Conservation (phyloP, 2,888 invertebrate species). For the Drosophila rubida region DNA sequence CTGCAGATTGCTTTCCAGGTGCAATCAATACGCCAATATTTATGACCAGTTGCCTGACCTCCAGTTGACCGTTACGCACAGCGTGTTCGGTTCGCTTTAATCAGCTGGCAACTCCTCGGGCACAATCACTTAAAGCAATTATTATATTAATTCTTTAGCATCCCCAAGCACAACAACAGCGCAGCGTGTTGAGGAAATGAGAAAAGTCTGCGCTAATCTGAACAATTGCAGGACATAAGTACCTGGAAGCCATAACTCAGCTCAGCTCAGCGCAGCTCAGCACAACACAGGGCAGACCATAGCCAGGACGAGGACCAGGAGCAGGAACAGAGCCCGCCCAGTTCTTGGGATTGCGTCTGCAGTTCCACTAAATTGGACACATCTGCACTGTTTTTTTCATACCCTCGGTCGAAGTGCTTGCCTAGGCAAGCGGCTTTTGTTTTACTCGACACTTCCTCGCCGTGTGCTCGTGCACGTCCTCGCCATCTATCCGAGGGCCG, state of each 20-base stretch:
- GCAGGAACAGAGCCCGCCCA: background rate
- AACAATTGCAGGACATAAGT: constrained; percentile 57
- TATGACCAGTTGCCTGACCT: constrained; percentile 63
- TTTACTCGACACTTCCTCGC: constrained; percentile 21
- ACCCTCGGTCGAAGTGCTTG: background rate
- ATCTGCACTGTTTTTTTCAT: constrained; percentile 64
- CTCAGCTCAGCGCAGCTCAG: constrained; percentile 15
- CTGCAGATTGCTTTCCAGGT: constrained; percentile 70
- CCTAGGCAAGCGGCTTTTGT: constrained; percentile 42
- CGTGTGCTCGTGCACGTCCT: constrained; percentile 24
- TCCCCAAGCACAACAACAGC: too few relatives aligned
- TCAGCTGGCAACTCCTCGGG: background rate
- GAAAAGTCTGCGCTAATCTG: constrained; percentile 48
- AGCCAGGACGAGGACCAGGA: too few relatives aligned
- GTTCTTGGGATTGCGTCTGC: constrained; percentile 23
- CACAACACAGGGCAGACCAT: too few relatives aligned
- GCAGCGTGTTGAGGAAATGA: too few relatives aligned
- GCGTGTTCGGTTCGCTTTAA: constrained; percentile 9
- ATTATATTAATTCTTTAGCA: constrained; percentile 69
- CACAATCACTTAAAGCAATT: constrained; percentile 69
- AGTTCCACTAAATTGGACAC: constrained; percentile 77
- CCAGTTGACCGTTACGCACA: constrained; percentile 52
- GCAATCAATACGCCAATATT: constrained; percentile 63
- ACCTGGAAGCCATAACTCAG: constrained; percentile 38
- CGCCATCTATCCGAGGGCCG: background rate